Percentiles rank a stretch among this genome's conserved stretches.
These are phyloP conservation scores for Thryonomys swinderianus DNA, from an alignment of 2,113 vertebrate species.

Conservation along the genomic window DNA sequence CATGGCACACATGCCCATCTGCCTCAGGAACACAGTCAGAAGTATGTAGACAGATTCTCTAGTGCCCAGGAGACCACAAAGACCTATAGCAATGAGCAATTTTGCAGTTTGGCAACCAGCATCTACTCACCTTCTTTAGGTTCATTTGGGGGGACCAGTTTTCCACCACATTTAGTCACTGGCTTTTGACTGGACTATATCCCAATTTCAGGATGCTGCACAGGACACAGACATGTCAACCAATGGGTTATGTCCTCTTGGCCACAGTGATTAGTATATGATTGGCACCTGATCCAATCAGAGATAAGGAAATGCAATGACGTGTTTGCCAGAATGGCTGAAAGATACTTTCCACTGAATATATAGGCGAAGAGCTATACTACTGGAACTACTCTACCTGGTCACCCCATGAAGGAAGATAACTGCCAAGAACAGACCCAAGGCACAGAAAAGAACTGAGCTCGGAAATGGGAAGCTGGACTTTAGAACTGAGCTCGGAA, in stretches of 20 bases:
- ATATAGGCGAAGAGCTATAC: background rate
- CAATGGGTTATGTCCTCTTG: background rate
- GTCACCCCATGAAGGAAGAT: background rate
- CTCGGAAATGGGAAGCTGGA: rapidly evolving
- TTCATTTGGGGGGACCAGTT: background rate
- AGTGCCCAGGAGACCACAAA: no score
- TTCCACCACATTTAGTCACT: background rate
- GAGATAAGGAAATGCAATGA: background rate
- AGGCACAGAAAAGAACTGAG: background rate
- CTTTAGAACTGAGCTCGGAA: background rate
- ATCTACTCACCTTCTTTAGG: background rate
- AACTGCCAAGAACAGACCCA: no score
- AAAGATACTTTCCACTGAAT: background rate
- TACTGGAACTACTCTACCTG: background rate
- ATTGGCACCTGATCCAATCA: background rate
- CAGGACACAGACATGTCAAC: background rate
- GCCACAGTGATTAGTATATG: background rate
- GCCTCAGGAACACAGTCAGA: background rate
- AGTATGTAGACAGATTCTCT: background rate
- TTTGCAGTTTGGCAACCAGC: no score
- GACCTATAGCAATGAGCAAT: no score
- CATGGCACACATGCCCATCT: background rate
- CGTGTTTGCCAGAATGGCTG: background rate
- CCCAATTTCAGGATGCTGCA: background rate
- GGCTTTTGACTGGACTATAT: background rate